A percentile compares a stretch with the other conserved stretches of the same genome.
phyloP scores from a whole-genome alignment of 2,888 invertebrate genomes.

The Dermolepida albohirtum region DNA sequence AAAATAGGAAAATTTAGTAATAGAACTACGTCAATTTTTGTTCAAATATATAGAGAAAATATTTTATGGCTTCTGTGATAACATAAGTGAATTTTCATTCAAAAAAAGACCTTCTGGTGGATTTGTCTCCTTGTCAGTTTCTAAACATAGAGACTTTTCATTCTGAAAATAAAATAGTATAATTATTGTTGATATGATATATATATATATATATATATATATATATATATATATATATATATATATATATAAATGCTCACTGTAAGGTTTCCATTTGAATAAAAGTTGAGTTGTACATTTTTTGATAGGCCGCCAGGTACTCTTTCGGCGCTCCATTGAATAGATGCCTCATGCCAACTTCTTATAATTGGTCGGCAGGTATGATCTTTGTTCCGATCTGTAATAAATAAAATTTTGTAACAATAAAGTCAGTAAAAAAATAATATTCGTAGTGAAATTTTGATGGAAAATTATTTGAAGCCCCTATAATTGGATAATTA shows the following conservation, averaged over 20 bases:
- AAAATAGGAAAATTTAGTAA: too few relatives aligned
- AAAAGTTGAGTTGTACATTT: slow-evolving; percentile 43
- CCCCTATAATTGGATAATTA: too few relatives aligned
- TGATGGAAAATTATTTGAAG: too few relatives aligned
- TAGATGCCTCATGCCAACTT: slow-evolving; percentile 52
- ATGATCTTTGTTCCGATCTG: slow-evolving; percentile 53
- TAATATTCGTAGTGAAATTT: neutral
- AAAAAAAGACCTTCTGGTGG: slow-evolving; percentile 51
- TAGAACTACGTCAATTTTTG: too few relatives aligned
- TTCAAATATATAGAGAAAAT: too few relatives aligned
- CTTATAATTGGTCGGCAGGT: slow-evolving; percentile 48
- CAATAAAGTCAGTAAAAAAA: neutral
- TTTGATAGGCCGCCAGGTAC: slow-evolving; percentile 22
- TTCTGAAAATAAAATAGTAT: slow-evolving; percentile 44
- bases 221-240: too few relatives aligned
- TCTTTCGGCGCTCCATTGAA: slow-evolving; percentile 44
- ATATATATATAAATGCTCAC: slow-evolving; percentile 40
- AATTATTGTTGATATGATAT: slow-evolving; percentile 18
- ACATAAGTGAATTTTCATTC: slow-evolving; percentile 51
- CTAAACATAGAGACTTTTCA: slow-evolving; percentile 52
- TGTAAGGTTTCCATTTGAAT: slow-evolving; percentile 49
- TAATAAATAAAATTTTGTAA: slow-evolving; percentile 37
- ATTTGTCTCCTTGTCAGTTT: slow-evolving; percentile 46
- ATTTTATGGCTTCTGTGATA: slow-evolving; percentile 25
- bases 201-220: too few relatives aligned